Percentiles rank a stretch among this genome's conserved stretches.
phyloP scores from a whole-genome alignment of 1,140 invertebrate genomes.

The Metopolophium dirhodum region DNA sequence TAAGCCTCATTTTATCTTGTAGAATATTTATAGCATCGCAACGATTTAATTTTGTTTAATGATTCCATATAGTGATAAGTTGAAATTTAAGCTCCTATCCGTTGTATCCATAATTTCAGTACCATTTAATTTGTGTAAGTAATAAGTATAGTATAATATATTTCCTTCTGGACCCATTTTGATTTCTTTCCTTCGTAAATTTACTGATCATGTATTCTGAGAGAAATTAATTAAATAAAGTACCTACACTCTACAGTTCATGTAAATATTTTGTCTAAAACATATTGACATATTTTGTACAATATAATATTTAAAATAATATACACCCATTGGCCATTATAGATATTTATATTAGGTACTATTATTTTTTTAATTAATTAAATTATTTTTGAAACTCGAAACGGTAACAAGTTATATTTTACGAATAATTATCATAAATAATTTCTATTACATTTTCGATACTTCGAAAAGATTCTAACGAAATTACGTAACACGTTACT shows the following conservation, averaged over 20 bases:
- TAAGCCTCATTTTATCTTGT: background rate
- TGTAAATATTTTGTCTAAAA: background rate
- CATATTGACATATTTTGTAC: background rate
- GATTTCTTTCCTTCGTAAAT: background rate
- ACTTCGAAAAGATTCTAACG: no score
- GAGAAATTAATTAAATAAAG: background rate
- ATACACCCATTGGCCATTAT: background rate
- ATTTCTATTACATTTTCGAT: no score
- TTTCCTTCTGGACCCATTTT: background rate
- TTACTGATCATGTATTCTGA: background rate
- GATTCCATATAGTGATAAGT: background rate
- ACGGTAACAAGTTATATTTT: no score
- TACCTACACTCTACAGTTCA: background rate
- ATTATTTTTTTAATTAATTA: no score
- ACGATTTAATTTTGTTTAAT: background rate
- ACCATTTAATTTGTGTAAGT: background rate
- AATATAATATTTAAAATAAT: background rate
- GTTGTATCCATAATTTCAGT: background rate
- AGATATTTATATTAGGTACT: no score
- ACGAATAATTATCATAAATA: no score
- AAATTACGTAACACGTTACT: no score
- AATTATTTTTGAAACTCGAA: no score
- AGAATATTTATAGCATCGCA: background rate
- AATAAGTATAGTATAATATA: background rate
- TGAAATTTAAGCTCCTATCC: background rate